Percentiles rank a stretch among this genome's conserved stretches.
Evolutionary conservation across 2,888 invertebrate genomes (phyloP).

Genomic region (Chrysomela aeneicollis): DNA sequence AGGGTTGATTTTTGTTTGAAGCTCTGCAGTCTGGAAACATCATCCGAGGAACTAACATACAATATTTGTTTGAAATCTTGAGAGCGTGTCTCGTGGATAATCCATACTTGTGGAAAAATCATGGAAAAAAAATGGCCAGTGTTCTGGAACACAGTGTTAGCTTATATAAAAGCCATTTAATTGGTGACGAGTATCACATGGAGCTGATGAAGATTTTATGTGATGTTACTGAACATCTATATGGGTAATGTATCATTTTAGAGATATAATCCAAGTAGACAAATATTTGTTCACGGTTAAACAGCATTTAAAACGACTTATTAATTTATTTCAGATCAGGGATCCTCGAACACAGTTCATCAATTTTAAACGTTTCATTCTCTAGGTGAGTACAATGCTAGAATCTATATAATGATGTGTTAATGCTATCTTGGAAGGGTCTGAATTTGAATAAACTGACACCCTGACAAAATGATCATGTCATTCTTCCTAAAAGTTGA

Average conservation of each 20-base stretch:
- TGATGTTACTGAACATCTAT: constrained; percentile 59
- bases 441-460: no score
- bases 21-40: constrained; percentile 41
- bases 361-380: not conserved
- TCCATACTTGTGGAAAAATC: constrained; percentile 43
- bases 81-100: constrained; percentile 44
- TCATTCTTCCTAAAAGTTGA: no score
- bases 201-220: constrained; percentile 62
- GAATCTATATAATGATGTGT: no score
- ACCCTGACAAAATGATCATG: no score
- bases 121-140: constrained; percentile 42
- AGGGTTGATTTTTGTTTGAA: no score
- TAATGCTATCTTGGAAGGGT: no score
- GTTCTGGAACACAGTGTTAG: constrained; percentile 43
- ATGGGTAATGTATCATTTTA: constrained; percentile 35
- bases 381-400: not conserved
- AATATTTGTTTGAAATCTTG: constrained; percentile 44
- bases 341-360: not conserved
- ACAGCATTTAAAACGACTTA: no score
- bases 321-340: not conserved
- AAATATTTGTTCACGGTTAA: no score
- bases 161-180: constrained; percentile 37
- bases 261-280: no score
- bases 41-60: constrained; percentile 36
- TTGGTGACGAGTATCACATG: constrained; percentile 47